Evolutionary conservation across 1,140 invertebrate species (phyloP), one percentile per base, ranked within the genome.

Genomic region (Olivierus martensii): DNA sequence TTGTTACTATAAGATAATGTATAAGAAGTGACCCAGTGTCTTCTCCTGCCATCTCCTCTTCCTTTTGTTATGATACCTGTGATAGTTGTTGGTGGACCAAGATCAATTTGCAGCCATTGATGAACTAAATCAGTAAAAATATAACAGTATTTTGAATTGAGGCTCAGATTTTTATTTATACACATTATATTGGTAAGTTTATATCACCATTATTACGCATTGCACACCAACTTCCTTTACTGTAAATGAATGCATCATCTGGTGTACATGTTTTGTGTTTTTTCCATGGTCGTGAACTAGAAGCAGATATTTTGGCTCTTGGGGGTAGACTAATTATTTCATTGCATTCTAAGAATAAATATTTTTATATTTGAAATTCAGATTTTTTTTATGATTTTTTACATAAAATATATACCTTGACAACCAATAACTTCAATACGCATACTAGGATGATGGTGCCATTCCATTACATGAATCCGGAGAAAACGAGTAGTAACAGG

Each of bases 31-130:
- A 78, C 75, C 74, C 73, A 78, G 49, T 76, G 73, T 55, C 71
- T 68, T 34, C 69, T 47, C 17, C 65, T 62, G 15, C 70, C 71
- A 61, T 77, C 76, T 1, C 71, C 75, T 48, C 74, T 63, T 14
- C 77, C 77, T 53, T 72, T 72, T 2, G 72, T 77, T 3, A 76
- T 61, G 11, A 78, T 61, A 5, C 73, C 76, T 3, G 76, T 76
- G 5, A 78, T 67, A 18, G 68, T 63, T n/a, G 73, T 74, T 0
- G 76, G 75, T 2, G 75, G 75, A 3, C 76, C 75, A 7, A 78
- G 62, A 59, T 78, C 76, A 28, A 76, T 67, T 61, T 77, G 75
- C 3, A 78, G 62, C 77, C 77, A 78, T 54, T 77, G 73, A 7
- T 73, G 64, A 19, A 68, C 76, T 77, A 51, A 9, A 44, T 28